Base-by-base conservation (phyloP, 2,113 vertebrate species). In the Ceuthmochares aereus region DNA sequence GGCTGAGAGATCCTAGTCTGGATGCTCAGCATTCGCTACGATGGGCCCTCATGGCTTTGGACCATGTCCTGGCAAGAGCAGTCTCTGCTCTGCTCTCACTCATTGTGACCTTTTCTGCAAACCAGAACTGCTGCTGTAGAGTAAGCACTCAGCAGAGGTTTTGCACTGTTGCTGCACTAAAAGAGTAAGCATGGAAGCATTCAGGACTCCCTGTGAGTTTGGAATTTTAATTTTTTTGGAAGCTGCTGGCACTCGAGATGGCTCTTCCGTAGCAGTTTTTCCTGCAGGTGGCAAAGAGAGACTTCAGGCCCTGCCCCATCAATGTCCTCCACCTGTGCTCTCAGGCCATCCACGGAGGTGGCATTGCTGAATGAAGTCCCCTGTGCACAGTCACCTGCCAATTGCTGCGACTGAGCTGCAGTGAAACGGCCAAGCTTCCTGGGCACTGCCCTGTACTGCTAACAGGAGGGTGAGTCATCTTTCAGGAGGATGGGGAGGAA, bases 341-440 rank as follows among this genome's bases (percentile, higher is more conserved):
- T 22, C 17, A 49, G 26, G 34, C 26, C 32, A 43, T 19, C 26
- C 19, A 19, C 19, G 19, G 27, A 29, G 22, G 14, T 12, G 23
- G 6, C 27, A 58, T 4, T 12, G 36, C 27, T 25, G 49, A 43
- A 22, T 15, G 10, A 58, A 16, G 21, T 34, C 14, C 26, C 49
- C 36, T 29, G 17, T 63, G 42, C 17, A 15, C 14, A 34, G 13
- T 30, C 72, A 12, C 0, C 1, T 63, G 17, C n/a, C 55, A 14
- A n/a, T 14, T 2, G 17, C 16, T 1, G 0, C 0, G 0, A 30
- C 42, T 36, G 21, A 17, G 51, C 76, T 26, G 34, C 56, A 18
- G 52, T 23, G 40, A 30, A 45, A 47, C 0, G 2, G 12, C 54
- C 34, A 2, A 32, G 37, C 23, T 49, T 10, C 26, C 37, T 12